These are phyloP conservation scores for Holothuria glaberrima DNA, from an alignment of 35 echinoderm and acorn worm species.

Conservation along the genomic window DNA sequence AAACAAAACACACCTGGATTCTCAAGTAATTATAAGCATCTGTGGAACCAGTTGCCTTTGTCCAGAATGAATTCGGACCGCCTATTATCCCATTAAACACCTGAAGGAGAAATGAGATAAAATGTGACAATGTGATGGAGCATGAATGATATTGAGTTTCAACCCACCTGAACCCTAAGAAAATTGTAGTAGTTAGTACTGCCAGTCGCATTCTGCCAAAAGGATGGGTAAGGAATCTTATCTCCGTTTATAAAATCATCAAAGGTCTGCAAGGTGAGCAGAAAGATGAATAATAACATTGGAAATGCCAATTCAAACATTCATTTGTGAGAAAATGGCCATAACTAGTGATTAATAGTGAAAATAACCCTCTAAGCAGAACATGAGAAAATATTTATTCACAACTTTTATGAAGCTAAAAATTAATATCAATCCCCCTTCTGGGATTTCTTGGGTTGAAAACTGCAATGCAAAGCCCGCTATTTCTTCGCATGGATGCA, in stretches of 20 bases:
- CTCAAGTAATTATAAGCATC: slow-evolving; percentile 85
- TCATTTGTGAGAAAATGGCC: too few relatives aligned
- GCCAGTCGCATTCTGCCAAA: slow-evolving; percentile 82
- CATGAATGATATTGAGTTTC: neutral
- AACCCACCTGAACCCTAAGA: slow-evolving; percentile 54
- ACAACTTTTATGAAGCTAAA: too few relatives aligned
- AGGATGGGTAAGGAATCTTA: slow-evolving; percentile 51
- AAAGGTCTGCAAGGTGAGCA: slow-evolving; percentile 47
- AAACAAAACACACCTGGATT: slow-evolving; percentile 39
- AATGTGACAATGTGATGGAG: neutral
- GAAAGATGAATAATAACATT: neutral
- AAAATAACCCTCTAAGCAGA: too few relatives aligned
- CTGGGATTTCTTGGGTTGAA: too few relatives aligned
- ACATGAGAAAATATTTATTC: too few relatives aligned
- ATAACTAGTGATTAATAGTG: too few relatives aligned
- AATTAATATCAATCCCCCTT: too few relatives aligned
- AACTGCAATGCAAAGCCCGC: too few relatives aligned
- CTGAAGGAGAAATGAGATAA: too few relatives aligned
- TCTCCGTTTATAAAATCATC: slow-evolving; percentile 78
- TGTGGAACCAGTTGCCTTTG: slow-evolving; percentile 69
- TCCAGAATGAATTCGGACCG: slow-evolving; percentile 46
- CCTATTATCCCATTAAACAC: neutral
- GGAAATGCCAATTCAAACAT: too few relatives aligned
- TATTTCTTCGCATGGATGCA: too few relatives aligned
- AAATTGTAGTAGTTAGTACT: slow-evolving; percentile 84